phyloP scores from a whole-genome alignment of 2,888 invertebrate species.

The Pollenia griseotomentosa region DNA sequence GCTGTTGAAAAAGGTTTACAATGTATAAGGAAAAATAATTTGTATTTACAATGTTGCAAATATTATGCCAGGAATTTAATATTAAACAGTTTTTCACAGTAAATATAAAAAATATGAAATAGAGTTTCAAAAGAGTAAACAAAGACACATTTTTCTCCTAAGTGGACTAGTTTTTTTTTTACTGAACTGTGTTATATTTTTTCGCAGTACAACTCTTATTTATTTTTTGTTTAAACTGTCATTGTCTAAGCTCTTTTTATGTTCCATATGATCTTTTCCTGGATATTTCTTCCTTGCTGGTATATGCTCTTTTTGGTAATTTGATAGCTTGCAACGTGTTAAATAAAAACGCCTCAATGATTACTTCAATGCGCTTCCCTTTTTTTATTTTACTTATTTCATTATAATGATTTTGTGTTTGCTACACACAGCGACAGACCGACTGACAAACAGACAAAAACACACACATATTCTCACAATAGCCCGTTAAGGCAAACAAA shows the following conservation, averaged over 20 bases:
- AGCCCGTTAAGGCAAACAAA: conserved; percentile 18
- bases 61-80: conserved; percentile 30
- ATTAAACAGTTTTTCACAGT: neutral
- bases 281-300: conserved; percentile 46
- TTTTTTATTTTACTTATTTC: conserved; percentile 72
- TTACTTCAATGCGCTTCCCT: conserved; percentile 78
- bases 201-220: neutral
- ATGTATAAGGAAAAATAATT: conserved; percentile 6
- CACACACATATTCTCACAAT: neutral
- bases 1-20: neutral
- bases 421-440: conserved; percentile 60
- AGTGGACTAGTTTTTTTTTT: conserved; percentile 22
- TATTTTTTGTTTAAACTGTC: conserved; percentile 36
- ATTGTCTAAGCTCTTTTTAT: conserved; percentile 15
- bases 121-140: neutral
- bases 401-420: conserved; percentile 75
- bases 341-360: conserved; percentile 80
- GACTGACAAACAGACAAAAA: conserved; percentile 12
- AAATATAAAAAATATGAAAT: conserved; percentile 7
- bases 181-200: neutral
- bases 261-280: conserved; percentile 51
- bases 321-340: conserved; percentile 80
- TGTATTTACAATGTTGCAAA: conserved; percentile 53
- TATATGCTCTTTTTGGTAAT: conserved; percentile 76
- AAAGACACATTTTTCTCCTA: conserved; percentile 10